Evolutionary conservation across 2,113 vertebrate species (phyloP).

Genomic region (Sphyrna mokarran): DNA sequence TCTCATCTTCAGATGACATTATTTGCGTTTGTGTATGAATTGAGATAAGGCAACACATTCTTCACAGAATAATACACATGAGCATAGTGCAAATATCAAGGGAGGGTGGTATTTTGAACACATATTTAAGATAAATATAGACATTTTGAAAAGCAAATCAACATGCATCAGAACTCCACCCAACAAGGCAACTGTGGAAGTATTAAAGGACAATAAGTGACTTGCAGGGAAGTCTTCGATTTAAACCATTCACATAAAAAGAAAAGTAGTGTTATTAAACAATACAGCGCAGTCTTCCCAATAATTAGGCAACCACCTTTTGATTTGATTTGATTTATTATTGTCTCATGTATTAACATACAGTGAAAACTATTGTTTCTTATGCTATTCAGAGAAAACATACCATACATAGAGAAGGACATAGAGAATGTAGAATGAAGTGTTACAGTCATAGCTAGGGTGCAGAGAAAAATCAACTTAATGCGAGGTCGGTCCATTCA

Average conservation of each 20-base stretch:
- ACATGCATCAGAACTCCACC: neutral
- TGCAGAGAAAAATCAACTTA: too few species aligned
- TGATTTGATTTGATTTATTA: too few species aligned
- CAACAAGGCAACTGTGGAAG: neutral
- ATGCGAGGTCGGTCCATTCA: too few species aligned
- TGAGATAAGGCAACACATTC: neutral
- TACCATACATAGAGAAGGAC: too few species aligned
- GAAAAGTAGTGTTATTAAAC: neutral
- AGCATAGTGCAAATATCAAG: neutral
- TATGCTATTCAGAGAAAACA: too few species aligned
- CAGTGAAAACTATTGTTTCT: too few species aligned
- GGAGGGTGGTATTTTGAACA: neutral
- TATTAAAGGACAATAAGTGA: neutral
- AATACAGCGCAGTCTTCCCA: neutral
- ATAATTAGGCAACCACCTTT: neutral
- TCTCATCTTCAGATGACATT: neutral
- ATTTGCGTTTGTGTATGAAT: neutral
- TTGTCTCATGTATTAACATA: too few species aligned
- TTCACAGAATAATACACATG: neutral
- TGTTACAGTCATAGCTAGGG: too few species aligned
- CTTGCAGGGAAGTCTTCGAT: neutral
- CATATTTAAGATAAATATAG: neutral
- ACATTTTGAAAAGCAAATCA: neutral
- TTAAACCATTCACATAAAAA: neutral
- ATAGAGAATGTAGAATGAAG: too few species aligned